A percentile compares a stretch with the other conserved stretches of the same genome.
These are phyloP conservation scores for Nyctibius bracteatus DNA, from an alignment of 2,113 vertebrate genomes.

Conservation along the genomic window DNA sequence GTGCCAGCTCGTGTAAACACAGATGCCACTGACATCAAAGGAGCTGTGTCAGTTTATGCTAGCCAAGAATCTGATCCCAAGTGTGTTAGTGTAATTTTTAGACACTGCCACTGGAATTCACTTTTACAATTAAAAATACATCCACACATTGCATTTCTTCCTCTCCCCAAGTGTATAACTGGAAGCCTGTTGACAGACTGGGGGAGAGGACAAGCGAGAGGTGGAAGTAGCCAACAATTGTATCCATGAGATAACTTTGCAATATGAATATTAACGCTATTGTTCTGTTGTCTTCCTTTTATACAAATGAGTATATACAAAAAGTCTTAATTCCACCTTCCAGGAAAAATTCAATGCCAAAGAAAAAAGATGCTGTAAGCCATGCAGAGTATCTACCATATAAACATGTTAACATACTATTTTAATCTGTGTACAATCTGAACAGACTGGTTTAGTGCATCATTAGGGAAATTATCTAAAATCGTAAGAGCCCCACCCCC, in stretches of 20 bases:
- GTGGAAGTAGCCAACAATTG: background rate
- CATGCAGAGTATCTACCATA: background rate
- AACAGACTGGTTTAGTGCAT: background rate
- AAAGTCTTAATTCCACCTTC: background rate
- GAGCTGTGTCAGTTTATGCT: slow-evolving; percentile 12
- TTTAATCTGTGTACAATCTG: background rate
- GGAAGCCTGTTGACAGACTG: background rate
- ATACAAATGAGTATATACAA: background rate
- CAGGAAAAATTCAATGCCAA: background rate
- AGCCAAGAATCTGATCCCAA: background rate
- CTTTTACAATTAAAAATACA: background rate
- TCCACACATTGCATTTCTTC: background rate
- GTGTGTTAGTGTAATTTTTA: background rate
- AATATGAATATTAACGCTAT: background rate
- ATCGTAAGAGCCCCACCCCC: fast-evolving
- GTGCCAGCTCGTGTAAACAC: background rate
- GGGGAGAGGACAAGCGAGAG: background rate
- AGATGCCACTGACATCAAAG: background rate
- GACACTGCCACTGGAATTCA: background rate
- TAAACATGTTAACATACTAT: background rate
- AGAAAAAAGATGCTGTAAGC: background rate
- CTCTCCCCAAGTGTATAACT: background rate
- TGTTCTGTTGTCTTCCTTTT: background rate
- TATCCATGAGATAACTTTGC: background rate
- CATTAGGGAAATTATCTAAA: background rate